phyloP scores from a whole-genome alignment of 2,888 invertebrate genomes.

The Tetragonisca angustula region DNA sequence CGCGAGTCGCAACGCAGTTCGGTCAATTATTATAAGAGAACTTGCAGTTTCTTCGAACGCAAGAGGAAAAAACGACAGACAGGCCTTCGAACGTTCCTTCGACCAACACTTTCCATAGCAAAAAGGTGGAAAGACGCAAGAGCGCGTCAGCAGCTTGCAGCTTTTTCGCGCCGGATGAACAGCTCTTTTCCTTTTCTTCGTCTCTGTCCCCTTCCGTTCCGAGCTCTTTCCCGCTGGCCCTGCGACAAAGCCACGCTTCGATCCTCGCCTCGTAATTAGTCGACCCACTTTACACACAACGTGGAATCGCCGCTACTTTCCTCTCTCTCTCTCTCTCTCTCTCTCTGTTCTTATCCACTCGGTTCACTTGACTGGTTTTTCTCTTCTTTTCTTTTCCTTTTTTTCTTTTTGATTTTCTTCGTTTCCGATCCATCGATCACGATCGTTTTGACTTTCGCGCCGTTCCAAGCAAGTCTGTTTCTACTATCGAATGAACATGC shows the following conservation, averaged over 20 bases:
- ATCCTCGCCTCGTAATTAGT: conserved; percentile 67
- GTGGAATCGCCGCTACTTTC: conserved; percentile 49
- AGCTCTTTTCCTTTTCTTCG: conserved; percentile 27
- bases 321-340: conserved; percentile 16
- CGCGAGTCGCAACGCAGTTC: too few species aligned
- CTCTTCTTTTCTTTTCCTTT: neutral
- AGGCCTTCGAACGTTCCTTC: neutral
- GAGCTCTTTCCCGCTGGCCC: conserved; percentile 20
- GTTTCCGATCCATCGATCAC: conserved; percentile 51
- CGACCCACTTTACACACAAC: conserved; percentile 62
- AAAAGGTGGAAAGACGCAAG: conserved; percentile 14
- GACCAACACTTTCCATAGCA: neutral
- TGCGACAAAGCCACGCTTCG: conserved; percentile 60
- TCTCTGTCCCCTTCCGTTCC: neutral
- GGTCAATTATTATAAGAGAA: too few species aligned
- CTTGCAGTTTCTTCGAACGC: neutral
- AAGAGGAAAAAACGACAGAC: neutral
- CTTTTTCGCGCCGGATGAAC: conserved; percentile 41
- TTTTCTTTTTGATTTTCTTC: too few species aligned
- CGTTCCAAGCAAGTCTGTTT: neutral
- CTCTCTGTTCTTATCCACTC: conserved; percentile 2
- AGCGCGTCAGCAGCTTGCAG: conserved; percentile 7
- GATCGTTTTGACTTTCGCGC: conserved; percentile 44
- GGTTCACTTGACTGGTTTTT: neutral
- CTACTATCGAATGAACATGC: too few species aligned